Percentiles rank a stretch among this genome's conserved stretches.
These are phyloP conservation scores for Acleris laterana DNA, from an alignment of 2,888 invertebrate genomes.

Conservation along the genomic window DNA sequence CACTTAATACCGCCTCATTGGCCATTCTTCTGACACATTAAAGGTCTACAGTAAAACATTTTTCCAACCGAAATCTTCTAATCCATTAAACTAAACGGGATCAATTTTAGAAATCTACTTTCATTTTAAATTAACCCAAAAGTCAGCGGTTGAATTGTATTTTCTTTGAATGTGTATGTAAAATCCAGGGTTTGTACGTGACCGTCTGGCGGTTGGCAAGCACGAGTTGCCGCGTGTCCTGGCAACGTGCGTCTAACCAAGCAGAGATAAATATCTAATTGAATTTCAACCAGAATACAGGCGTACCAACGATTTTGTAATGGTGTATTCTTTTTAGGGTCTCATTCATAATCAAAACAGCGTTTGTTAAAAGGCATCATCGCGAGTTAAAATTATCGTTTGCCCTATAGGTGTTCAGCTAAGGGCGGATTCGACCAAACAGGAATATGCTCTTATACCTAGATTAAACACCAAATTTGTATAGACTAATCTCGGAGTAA, in stretches of 20 bases:
- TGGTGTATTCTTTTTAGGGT: neutral
- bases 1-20: too few species aligned
- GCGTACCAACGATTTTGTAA: constrained; percentile 47
- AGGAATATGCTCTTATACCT: too few species aligned
- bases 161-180: constrained; percentile 51
- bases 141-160: constrained; percentile 19
- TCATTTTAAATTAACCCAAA: constrained; percentile 12
- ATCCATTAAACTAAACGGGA: constrained; percentile 7
- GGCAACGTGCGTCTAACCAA: constrained; percentile 55
- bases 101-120: constrained; percentile 9
- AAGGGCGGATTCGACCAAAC: too few species aligned
- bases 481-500: too few species aligned
- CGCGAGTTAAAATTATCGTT: neutral
- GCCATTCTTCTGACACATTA: too few species aligned
- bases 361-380: too few species aligned
- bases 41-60: too few species aligned
- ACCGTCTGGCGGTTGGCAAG: constrained; percentile 60
- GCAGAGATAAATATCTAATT: constrained; percentile 75
- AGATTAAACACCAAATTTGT: too few species aligned
- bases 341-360: too few species aligned
- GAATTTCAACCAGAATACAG: constrained; percentile 70
- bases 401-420: neutral
- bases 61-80: neutral
- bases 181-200: constrained; percentile 65
- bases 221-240: constrained; percentile 53